Base-by-base conservation (phyloP, 1,140 invertebrate genomes). In the Psilanteris sp. region DNA sequence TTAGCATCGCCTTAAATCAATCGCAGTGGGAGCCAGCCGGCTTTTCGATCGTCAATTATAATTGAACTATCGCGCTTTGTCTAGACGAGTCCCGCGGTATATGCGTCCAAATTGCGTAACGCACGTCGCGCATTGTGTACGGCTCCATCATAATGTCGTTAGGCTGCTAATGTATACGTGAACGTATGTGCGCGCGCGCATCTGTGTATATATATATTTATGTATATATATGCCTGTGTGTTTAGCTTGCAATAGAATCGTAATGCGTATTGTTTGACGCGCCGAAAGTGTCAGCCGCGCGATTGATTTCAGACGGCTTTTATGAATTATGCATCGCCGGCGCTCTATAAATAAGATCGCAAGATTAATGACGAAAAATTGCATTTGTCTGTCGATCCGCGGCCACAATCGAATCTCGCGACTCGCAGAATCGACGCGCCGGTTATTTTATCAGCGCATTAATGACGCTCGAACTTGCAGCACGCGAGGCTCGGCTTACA, bases 111-210 rank as follows among this genome's bases (percentile, higher is more conserved):
- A 31, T 67, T 74, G 61, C 61, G 54, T 61, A 54, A 74, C 52
- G 41, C 54, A 27, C 5, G 26, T 41, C 26, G 4, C 14, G 24
- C 44, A 29, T 57, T 54, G 44, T 70, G 26, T 46, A 67, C 72
- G 57, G 52, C 55, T 75, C 57, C 68, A 75, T 62, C 62, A 48
- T 48, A 48, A 62, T 54, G 46, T 48, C 37, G 32, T 66, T 74
- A 68, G 57, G 54, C 55, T 34, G 13, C 54, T 59, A 59, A 59
- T 66, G 32, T 31, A 14, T 54, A 43, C 32, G 31, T 46, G 27
- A 15, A 22, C n/a, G 5, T n/a, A n/a, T 9, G 6, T 20, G 5
- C 18, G 18, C 18, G 18, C 5, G 18, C 18, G 5, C n/a, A n/a
- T n/a, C n/a, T n/a, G n/a, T n/a, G n/a, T n/a, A n/a, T n/a, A n/a